Conservation (phyloP, 2,113 vertebrate genomes). For the Suricata suricatta region DNA sequence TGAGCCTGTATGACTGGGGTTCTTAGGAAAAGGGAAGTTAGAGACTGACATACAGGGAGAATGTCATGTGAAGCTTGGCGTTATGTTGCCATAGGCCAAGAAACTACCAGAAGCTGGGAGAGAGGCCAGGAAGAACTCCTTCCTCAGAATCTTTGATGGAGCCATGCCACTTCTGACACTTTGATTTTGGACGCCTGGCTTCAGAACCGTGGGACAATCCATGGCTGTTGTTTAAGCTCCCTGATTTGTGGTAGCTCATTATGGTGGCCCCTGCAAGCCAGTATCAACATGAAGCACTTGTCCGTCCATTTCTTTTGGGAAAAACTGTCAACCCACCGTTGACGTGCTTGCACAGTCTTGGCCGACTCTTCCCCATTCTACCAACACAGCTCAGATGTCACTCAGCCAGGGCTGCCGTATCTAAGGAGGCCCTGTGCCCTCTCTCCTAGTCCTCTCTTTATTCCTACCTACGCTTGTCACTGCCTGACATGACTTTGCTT, state of each 20-base stretch:
- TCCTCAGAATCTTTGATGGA: too few species aligned
- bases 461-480: neutral
- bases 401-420: too few species aligned
- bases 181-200: neutral
- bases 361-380: neutral
- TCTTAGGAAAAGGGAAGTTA: neutral
- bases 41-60: neutral
- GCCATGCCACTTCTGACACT: neutral
- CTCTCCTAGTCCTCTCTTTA: neutral
- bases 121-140: neutral
- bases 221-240: neutral
- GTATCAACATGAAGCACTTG: fast-evolving
- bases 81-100: neutral
- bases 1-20: neutral
- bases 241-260: neutral
- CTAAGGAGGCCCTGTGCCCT: neutral
- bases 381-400: neutral
- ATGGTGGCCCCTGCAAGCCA: neutral
- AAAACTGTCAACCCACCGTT: too few species aligned
- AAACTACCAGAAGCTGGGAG: neutral
- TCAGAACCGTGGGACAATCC: neutral
- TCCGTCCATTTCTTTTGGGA: neutral
- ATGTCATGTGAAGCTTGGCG: neutral
- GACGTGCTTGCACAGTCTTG: neutral
- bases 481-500: neutral